Base-by-base conservation (phyloP, 2,113 vertebrate genomes). In the Silurus meridionalis region DNA sequence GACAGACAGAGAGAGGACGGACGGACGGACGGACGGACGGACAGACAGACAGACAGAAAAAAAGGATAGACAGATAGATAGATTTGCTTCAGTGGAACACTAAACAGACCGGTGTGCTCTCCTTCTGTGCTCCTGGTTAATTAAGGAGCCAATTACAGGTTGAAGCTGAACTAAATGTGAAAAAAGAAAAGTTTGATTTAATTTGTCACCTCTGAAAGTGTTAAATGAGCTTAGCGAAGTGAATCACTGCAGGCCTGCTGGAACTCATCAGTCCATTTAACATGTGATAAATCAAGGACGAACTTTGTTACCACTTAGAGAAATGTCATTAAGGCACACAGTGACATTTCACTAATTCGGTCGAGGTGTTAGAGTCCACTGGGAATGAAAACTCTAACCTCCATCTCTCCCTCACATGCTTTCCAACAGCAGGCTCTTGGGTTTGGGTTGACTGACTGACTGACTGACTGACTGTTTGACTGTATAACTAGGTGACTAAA, bases 281-380 rank as follows among this genome's bases (percentile, higher is more conserved):
- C 46, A 66, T 83, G 58, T 71, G 66, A 83, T 71, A 83, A 83
- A 83, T 53, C 53, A 63, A 71, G 52, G 66, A 25, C 48, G 8
- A 83, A 83, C 15, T 72, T 83, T 83, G 63, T 83, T 55, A 67
- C 64, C 63, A 69, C 63, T 82, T 82, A 25, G 25, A 83, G 66
- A 53, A 71, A 61, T 64, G 80, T 64, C 63, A 25, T 82, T 82
- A 66, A 67, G 61, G 61, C 80, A 52, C 77, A 80, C 55, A 10
- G 53, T 80, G 77, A 80, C 53, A 83, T 69, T 67, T 83, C 50
- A 71, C 57, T 83, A 83, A 72, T 37, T 83, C 28, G 46, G 23
- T 28, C 55, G 37, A 37, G 10, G 55, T 28, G 53, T 37, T 60
- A 80, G 37, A 19, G 53, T 57, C 75, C 53, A 19, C 75, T 37